Evolutionary conservation across 2,888 invertebrate species (phyloP), one percentile per base, ranked within the genome.

Genomic region (Sarcophaga rosellei): DNA sequence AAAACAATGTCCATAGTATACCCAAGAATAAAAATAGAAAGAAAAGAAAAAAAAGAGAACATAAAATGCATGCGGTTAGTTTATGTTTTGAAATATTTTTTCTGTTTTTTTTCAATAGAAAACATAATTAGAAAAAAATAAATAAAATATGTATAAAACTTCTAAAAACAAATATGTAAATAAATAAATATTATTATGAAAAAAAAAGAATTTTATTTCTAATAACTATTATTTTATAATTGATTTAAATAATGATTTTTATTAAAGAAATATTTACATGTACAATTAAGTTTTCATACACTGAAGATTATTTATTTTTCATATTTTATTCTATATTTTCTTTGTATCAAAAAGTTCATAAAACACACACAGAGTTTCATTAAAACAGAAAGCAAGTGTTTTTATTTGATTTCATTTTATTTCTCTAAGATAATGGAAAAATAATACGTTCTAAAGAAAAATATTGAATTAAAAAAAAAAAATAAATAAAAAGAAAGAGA

Each of bases 61-160:
- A 90, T 89, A 92, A 91, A 92, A 91, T 88, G 90, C 92, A 92
- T 92, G 92, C 92, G 91, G 91, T 92, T 92, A 92, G 92, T 79
- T 72, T 85, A 47, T 82, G 82, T 81, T 59, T 79, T 20, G 47
- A 35, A 35, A 35, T 0, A 65, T 72, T 78, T 68, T 81, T 76
- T 61, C 76, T n/a, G n/a, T n/a, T 23, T 44, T 66, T 75, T 45
- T 21, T 59, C 47, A 74, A 74, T 45, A n/a, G n/a, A n/a, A n/a
- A n/a, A n/a, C n/a, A n/a, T n/a, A n/a, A n/a, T n/a, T n/a, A n/a
- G n/a, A n/a, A n/a, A n/a, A 1, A 47, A 47, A 15, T 12, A 15
- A 4, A 47, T n/a, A 47, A 47, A 12, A 47, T 47, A 77, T 63
- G 74, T 79, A 84, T 70, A 65, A 84, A 84, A 79, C 74, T 79